Evolutionary conservation across 2,888 invertebrate genomes (phyloP).

Genomic region (Coenonympha glycerion): DNA sequence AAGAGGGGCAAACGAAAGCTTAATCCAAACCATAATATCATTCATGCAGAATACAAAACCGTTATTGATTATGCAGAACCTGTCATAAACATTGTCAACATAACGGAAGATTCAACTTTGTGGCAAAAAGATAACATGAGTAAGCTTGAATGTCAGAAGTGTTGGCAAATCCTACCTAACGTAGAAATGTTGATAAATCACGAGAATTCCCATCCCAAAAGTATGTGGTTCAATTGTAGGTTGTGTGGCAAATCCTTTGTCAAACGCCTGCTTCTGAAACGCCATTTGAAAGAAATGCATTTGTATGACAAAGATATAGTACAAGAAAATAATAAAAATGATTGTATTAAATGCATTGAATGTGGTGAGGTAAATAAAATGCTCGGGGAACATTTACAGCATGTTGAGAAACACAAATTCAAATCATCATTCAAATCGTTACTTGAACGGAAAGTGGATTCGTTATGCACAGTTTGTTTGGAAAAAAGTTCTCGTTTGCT

Average conservation of each 20-base stretch:
- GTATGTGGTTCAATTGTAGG: conserved; percentile 62
- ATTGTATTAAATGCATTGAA: conserved; percentile 45
- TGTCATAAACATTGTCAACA: conserved; percentile 49
- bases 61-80: conserved; percentile 65
- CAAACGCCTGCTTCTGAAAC: conserved; percentile 47
- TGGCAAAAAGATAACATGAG: conserved; percentile 33
- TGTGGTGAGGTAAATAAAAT: conserved; percentile 41
- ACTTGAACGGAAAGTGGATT: conserved; percentile 46
- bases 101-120: conserved; percentile 30
- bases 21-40: conserved; percentile 48
- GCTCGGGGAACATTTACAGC: conserved; percentile 47
- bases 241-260: conserved; percentile 59
- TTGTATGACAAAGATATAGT: background rate
- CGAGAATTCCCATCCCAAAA: conserved; percentile 52
- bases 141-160: conserved; percentile 56
- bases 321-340: conserved; percentile 9
- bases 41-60: conserved; percentile 45
- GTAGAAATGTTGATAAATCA: conserved; percentile 51
- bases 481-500: conserved; percentile 41
- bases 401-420: conserved; percentile 65
- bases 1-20: conserved; percentile 57
- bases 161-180: conserved; percentile 53
- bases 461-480: conserved; percentile 54
- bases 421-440: conserved; percentile 48
- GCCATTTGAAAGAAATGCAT: conserved; percentile 40